Evolutionary conservation across 2,113 vertebrate genomes (phyloP), one percentile per base, ranked within the genome.

Genomic region (Albula goreensis): DNA sequence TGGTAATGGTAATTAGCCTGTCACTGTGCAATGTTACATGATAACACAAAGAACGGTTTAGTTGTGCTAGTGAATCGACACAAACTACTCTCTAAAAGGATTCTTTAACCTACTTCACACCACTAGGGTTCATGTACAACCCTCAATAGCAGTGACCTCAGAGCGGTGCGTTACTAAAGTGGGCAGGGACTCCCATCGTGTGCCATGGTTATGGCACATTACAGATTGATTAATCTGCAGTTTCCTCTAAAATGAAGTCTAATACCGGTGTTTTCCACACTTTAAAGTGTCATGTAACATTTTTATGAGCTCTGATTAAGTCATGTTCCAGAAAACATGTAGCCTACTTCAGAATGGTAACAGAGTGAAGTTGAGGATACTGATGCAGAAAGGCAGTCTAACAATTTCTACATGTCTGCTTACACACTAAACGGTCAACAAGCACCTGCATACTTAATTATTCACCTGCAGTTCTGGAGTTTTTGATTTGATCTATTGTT

Each of bases 111-210:
- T 41, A 41, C 31, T 41, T 0, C 31, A 41, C 31, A 41, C 31
- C 31, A 41, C 31, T 41, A 79, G 57, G 49, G 80, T 57, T 63
- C 63, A 74, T 85, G 57, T 15, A 48, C 53, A 78, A 50, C 57
- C 82, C 85, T 85, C 17, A 19, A n/a, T 81, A 78, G 82, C 11
- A 85, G 8, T 87, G 79, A 84, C 85, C 85, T 87, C 80, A 57
- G 83, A 83, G 85, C 79, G 13, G 80, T 85, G 66, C 74, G 80
- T 78, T 89, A 70, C 89, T 80, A 83, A 85, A 81, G 83, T 31
- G 51, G 83, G 77, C 79, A 74, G 83, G 63, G 50, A 66, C 49
- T 22, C 79, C 19, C 49, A 80, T 52, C 51, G 48, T 19, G 66
- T 25, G 22, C n/a, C 70, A 74, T n/a, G 31, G 70, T 22, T 74